Conservation (phyloP, 2,888 invertebrate species). For the Stictocephala bisonia region DNA sequence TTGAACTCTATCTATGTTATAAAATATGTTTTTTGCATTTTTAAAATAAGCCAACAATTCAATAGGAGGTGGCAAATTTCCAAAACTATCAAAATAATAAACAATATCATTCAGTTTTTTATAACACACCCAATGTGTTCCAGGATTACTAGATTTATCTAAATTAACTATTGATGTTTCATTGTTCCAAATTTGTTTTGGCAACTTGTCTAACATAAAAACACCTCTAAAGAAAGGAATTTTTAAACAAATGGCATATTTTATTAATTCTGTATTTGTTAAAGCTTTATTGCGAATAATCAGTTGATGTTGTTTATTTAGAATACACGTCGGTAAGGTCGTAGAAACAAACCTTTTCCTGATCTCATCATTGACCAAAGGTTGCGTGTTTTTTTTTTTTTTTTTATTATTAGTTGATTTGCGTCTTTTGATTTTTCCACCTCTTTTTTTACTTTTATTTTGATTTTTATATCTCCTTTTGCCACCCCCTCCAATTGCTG, state of each 20-base stretch:
- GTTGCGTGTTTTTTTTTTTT: not conserved
- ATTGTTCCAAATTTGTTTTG: not conserved
- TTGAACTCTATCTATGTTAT: not conserved
- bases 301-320: not conserved
- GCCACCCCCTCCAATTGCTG: constrained; percentile 54
- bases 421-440: not conserved
- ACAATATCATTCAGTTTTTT: constrained; percentile 1
- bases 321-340: not conserved
- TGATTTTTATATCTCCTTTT: not conserved
- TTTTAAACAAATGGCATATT: too few species aligned
- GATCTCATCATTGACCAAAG: constrained; percentile 7
- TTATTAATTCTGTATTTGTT: not conserved
- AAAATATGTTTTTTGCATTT: not conserved
- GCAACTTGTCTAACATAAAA: constrained; percentile 11
- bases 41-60: not conserved
- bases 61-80: not conserved
- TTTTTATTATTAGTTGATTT: not conserved
- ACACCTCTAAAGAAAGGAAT: too few species aligned
- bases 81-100: constrained; percentile 24
- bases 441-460: not conserved
- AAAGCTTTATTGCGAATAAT: not conserved
- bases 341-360: constrained; percentile 7
- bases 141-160: not conserved
- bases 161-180: constrained; percentile 35
- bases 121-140: constrained; percentile 29